Base-by-base conservation (phyloP, 2,797 vertebrate species). In the Epinephelus coioides region DNA sequence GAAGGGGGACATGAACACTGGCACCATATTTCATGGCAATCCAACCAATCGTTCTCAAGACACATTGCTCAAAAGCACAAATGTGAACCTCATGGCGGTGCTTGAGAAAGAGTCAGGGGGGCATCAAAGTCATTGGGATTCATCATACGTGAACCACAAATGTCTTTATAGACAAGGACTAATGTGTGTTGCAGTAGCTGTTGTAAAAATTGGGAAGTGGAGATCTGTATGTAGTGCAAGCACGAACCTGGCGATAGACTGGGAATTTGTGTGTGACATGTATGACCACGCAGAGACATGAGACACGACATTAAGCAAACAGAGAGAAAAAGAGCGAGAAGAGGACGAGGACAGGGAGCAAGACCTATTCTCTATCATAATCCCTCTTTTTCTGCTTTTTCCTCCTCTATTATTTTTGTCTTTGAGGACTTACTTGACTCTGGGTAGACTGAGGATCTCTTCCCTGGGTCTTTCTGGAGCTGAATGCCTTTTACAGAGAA, bases 401-500 rank as follows among this genome's bases (percentile, higher is more conserved):
- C 43, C 11, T 34, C 12, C 14, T 34, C 40, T 46, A 17, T 63
- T 30, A 6, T 46, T 40, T 25, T 30, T 27, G 19, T 76, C n/a
- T 18, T 56, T n/a, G 19, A 61, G 57, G 21, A 90, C 93, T 95
- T 88, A 96, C 96, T 93, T 88, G 95, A 91, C 73, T 96, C 96
- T 38, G 94, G 92, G 78, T 91, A 93, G 63, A 91, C 82, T 12
- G 91, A 90, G 13, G 95, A 94, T 78, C 94, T 94, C 88, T 96
- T 96, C 46, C 96, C 96, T 21, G 95, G 95, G 83, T 96, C 95
- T 85, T 74, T 95, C 85, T 96, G 95, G 18, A 96, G 94, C 56
- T 95, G 94, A 66, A 96, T 94, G 60, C 93, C 95, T 93, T 95
- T 96, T 63, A 96, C 88, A 18, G 95, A 96, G 87, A 96, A 96